Percentiles rank a stretch among this genome's conserved stretches.
phyloP scores from a whole-genome alignment of 30 jellyfish, hydroid and myxozoan species.

The Aurelia aurita region DNA sequence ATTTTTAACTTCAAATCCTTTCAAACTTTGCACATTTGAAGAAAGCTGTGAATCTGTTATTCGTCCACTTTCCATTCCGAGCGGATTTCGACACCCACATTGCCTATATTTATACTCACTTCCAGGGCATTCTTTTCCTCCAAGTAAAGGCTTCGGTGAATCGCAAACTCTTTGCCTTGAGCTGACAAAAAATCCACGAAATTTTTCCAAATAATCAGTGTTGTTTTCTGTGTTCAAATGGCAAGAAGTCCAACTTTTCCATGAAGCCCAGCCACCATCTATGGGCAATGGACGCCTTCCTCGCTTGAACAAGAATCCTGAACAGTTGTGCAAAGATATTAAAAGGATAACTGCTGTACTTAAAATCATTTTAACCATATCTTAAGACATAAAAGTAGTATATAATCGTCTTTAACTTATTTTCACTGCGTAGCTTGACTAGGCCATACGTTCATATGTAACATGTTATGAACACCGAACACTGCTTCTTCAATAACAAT shows the following conservation, averaged over 20 bases:
- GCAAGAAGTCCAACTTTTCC: constrained; percentile 75
- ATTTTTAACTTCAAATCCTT: constrained; percentile 22
- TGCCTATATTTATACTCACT: constrained; percentile 49
- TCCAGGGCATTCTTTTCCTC: constrained; percentile 76
- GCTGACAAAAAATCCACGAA: constrained; percentile 53
- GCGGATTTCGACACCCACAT: constrained; percentile 75
- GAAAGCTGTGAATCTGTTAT: constrained; percentile 55
- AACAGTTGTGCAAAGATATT: too few relatives aligned
- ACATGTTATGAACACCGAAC: too few relatives aligned
- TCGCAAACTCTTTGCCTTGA: constrained; percentile 60
- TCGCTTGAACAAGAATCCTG: constrained; percentile 57
- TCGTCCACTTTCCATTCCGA: constrained; percentile 74
- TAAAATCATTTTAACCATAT: too few relatives aligned
- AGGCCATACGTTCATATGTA: too few relatives aligned
- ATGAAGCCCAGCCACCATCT: constrained; percentile 85
- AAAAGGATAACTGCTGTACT: too few relatives aligned
- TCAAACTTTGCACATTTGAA: constrained; percentile 17
- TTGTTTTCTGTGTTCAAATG: constrained; percentile 38
- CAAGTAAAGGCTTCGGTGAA: constrained; percentile 71
- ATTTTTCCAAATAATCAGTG: constrained; percentile 29
- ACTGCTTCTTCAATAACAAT: too few relatives aligned
- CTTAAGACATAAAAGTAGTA: background rate
- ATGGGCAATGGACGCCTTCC: constrained; percentile 67
- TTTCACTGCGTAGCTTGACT: too few relatives aligned
- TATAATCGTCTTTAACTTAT: too few relatives aligned